A percentile compares a stretch with the other conserved stretches of the same genome.
Conservation (phyloP, 2,888 invertebrate species). For the Aricia artaxerxes region DNA sequence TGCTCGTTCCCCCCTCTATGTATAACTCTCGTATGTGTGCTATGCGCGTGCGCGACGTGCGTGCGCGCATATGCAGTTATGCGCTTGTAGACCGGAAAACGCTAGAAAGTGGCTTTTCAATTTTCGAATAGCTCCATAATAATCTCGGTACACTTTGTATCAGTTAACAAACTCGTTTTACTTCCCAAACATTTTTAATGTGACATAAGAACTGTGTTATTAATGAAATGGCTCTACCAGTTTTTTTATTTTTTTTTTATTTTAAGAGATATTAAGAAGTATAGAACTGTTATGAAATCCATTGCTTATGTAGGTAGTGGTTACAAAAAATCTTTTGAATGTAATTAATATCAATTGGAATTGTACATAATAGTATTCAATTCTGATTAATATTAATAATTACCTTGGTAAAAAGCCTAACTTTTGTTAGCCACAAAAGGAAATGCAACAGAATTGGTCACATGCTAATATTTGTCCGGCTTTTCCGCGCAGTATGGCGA, state of each 20-base stretch:
- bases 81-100: conserved; percentile 79
- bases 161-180: not conserved
- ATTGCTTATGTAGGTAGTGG: no score
- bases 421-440: not conserved
- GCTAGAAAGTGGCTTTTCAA: conserved; percentile 79
- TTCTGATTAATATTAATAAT: no score
- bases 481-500: not conserved
- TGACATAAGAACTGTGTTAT: not conserved
- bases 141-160: conserved; percentile 36
- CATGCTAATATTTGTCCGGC: not conserved
- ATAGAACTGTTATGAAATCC: no score
- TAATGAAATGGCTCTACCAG: not conserved
- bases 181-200: not conserved
- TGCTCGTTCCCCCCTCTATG: not conserved
- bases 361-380: no score
- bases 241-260: not conserved
- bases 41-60: conserved; percentile 37
- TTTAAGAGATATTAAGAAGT: not conserved
- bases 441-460: not conserved
- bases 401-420: not conserved
- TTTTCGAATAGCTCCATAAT: conserved; percentile 77
- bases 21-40: conserved; percentile 19
- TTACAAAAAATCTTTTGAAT: no score
- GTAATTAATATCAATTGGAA: no score
- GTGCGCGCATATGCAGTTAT: conserved; percentile 59